These are phyloP conservation scores for Mizuhopecten yessoensis DNA, from an alignment of 1,140 invertebrate genomes.

Conservation along the genomic window DNA sequence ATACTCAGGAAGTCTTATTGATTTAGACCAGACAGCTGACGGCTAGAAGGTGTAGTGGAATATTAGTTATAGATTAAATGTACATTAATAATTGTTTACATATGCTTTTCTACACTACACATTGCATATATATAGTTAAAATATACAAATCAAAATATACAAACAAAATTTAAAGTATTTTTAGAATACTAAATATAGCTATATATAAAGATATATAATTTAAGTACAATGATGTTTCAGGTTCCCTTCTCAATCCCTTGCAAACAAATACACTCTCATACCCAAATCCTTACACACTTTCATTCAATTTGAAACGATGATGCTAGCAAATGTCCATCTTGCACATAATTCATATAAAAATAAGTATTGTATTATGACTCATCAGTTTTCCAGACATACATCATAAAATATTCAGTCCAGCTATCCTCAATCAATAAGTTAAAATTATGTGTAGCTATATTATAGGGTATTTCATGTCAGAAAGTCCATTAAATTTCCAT, in stretches of 20 bases:
- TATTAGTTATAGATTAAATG: not conserved
- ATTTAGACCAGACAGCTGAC: no score
- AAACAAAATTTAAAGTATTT: constrained; percentile 36
- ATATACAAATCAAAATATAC: constrained; percentile 37
- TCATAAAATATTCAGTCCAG: not conserved
- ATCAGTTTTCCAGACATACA: not conserved
- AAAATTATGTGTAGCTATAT: not conserved
- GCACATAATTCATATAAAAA: constrained; percentile 34
- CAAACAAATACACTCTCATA: not conserved
- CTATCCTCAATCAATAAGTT: not conserved
- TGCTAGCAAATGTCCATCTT: not conserved
- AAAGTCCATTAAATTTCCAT: not conserved
- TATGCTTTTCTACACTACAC: not conserved
- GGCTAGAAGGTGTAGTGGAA: not conserved
- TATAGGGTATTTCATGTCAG: not conserved
- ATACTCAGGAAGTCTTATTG: no score
- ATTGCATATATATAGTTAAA: not conserved
- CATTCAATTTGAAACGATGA: not conserved
- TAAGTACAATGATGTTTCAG: not conserved
- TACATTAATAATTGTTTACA: not conserved
- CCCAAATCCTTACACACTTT: not conserved
- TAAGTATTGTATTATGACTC: not conserved
- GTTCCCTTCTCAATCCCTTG: not conserved
- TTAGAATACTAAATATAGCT: constrained; percentile 35
- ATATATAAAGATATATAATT: constrained; percentile 4